Conservation (phyloP, 2,797 vertebrate species). For the Salarias fasciatus region DNA sequence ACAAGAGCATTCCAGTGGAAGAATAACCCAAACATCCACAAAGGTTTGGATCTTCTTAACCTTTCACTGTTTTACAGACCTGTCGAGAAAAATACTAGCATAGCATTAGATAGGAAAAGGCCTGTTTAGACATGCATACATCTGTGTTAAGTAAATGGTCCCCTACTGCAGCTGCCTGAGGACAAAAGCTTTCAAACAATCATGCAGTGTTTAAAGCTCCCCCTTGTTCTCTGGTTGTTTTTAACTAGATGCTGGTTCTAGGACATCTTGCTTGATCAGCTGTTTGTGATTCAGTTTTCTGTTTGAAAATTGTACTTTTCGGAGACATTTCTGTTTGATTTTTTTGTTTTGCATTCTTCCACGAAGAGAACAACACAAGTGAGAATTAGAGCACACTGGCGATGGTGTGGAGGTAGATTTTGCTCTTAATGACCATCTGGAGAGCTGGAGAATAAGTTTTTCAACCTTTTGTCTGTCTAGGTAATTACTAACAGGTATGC, state of each 20-base stretch:
- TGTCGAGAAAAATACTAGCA: neutral
- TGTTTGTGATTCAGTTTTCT: constrained; percentile 7
- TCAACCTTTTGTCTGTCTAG: no score
- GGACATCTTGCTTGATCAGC: constrained; percentile 30
- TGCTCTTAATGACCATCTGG: no score
- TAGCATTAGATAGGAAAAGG: constrained; percentile 32
- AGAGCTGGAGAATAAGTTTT: no score
- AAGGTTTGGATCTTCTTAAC: neutral
- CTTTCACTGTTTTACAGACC: constrained; percentile 2
- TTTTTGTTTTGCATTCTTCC: no score
- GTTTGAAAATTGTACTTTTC: no score
- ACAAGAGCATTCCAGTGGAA: neutral
- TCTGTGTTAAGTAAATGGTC: constrained; percentile 26
- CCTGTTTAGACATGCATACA: constrained; percentile 53
- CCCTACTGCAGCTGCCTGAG: constrained; percentile 1
- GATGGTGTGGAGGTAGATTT: no score
- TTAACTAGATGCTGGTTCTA: constrained; percentile 41
- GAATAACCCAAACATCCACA: neutral
- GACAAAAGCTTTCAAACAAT: constrained; percentile 44
- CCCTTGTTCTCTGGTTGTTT: constrained; percentile 18
- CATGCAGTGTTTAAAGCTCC: constrained; percentile 34
- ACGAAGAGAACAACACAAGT: no score
- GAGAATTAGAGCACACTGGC: no score
- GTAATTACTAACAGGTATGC: no score
- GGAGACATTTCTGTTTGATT: neutral